phyloP scores from a whole-genome alignment of 1,140 invertebrate genomes.

The Drosophila funebris region DNA sequence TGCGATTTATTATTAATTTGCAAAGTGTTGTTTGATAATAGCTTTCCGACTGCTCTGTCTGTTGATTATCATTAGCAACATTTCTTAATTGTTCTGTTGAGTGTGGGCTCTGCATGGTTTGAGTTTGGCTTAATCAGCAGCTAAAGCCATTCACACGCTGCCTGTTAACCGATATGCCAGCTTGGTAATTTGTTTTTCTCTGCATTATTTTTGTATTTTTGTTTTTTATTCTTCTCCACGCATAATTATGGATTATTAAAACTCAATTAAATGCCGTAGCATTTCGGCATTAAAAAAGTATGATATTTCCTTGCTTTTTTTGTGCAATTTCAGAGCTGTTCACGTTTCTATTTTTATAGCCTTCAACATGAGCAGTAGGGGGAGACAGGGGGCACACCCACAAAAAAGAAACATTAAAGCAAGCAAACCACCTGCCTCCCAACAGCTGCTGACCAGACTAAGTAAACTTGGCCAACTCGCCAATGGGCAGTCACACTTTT shows the following conservation, averaged over 20 bases:
- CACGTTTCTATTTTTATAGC: slow-evolving; percentile 46
- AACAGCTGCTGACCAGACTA: slow-evolving; percentile 17
- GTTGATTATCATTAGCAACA: slow-evolving; percentile 7
- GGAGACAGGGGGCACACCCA: slow-evolving; percentile 43
- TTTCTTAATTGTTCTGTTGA: slow-evolving; percentile 15
- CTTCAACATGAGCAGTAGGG: slow-evolving; percentile 18
- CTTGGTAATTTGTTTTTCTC: slow-evolving; percentile 49
- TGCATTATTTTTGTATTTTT: background rate
- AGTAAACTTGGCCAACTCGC: slow-evolving; percentile 19
- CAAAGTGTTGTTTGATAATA: background rate
- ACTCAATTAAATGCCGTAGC: slow-evolving; percentile 67
- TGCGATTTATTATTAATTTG: background rate
- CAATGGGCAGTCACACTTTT: slow-evolving; percentile 38
- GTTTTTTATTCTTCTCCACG: slow-evolving; percentile 22
- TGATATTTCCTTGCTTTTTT: background rate
- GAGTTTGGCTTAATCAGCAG: slow-evolving; percentile 20
- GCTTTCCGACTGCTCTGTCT: background rate
- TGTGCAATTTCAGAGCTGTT: slow-evolving; percentile 12
- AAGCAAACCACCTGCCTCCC: slow-evolving; percentile 19
- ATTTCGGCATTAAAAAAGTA: slow-evolving; percentile 21
- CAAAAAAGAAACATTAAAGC: slow-evolving; percentile 25
- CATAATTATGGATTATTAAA: slow-evolving; percentile 78
- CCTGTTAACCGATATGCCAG: slow-evolving; percentile 55
- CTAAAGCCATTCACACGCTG: slow-evolving; percentile 57
- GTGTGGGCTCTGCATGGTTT: background rate